Evolutionary conservation across 2,888 invertebrate genomes (phyloP).

Genomic region (Polyommatus icarus): DNA sequence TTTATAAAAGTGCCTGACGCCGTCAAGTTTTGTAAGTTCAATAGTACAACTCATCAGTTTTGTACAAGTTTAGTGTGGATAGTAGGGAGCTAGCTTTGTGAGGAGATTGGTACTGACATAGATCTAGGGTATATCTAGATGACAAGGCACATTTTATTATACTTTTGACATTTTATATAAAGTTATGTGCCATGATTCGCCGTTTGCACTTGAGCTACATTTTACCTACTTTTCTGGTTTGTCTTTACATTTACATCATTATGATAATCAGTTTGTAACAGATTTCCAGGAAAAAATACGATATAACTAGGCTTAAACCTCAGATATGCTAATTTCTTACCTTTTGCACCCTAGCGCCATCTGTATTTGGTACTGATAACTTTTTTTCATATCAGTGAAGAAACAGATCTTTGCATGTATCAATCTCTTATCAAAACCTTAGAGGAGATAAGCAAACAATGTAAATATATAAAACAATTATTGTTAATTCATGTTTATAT

Average conservation of each 20-base stretch:
- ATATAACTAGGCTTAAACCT: no score
- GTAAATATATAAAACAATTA: constrained; percentile 67
- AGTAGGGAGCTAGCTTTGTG: constrained; percentile 19
- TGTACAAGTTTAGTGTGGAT: constrained; percentile 32
- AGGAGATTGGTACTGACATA: constrained; percentile 12
- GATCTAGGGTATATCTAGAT: background rate
- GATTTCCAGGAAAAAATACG: no score
- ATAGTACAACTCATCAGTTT: constrained; percentile 33
- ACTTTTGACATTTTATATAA: no score
- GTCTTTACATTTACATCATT: no score
- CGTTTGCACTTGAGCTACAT: background rate
- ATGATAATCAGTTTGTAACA: no score
- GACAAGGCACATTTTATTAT: background rate
- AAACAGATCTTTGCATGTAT: constrained; percentile 2
- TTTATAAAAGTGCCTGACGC: constrained; percentile 33
- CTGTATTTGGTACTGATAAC: background rate
- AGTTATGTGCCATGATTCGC: background rate
- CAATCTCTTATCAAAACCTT: constrained; percentile 41
- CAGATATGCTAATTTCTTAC: background rate
- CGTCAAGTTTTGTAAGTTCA: constrained; percentile 28
- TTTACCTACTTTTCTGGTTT: no score
- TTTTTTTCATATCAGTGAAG: background rate
- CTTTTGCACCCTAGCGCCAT: background rate
- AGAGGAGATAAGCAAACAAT: constrained; percentile 52
- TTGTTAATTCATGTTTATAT: constrained; percentile 69